Evolutionary conservation across 1,140 invertebrate species (phyloP).

Genomic region (Drosophila arizonae): DNA sequence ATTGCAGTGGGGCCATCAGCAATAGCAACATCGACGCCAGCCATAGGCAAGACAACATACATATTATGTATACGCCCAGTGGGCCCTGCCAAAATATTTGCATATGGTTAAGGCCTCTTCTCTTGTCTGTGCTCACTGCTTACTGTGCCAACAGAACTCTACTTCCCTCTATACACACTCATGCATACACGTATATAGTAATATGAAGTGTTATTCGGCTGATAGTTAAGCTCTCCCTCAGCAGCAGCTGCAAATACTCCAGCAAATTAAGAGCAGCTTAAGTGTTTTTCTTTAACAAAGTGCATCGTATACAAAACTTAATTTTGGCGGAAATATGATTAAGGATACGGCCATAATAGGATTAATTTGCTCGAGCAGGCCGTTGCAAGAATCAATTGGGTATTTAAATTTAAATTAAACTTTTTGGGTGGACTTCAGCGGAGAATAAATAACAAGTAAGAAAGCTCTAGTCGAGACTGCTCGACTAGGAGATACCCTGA

Average conservation of each 20-base stretch:
- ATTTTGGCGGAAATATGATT: background rate
- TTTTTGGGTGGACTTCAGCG: background rate
- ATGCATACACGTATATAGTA: background rate
- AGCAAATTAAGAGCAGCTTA: slow-evolving; percentile 25
- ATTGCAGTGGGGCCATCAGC: slow-evolving; percentile 31
- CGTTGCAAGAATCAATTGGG: background rate
- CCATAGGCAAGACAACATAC: slow-evolving; percentile 33
- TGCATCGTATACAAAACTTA: background rate
- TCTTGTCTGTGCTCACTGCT: background rate
- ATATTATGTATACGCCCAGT: slow-evolving; percentile 66
- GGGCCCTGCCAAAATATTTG: slow-evolving; percentile 64
- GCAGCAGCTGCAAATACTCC: background rate
- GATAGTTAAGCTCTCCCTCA: background rate
- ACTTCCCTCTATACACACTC: too few species aligned
- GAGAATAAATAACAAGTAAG: background rate
- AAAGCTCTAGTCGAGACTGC: too few species aligned
- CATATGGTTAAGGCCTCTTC: slow-evolving; percentile 53
- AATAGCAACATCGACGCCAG: slow-evolving; percentile 11
- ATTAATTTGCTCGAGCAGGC: slow-evolving; percentile 8
- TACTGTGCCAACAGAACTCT: background rate
- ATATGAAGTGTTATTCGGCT: background rate
- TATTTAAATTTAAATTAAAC: background rate
- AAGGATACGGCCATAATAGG: background rate
- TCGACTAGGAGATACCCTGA: too few species aligned
- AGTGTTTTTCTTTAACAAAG: slow-evolving; percentile 24